These are phyloP conservation scores for Platysternon megacephalum DNA, from an alignment of 2,113 vertebrate species.

Conservation along the genomic window DNA sequence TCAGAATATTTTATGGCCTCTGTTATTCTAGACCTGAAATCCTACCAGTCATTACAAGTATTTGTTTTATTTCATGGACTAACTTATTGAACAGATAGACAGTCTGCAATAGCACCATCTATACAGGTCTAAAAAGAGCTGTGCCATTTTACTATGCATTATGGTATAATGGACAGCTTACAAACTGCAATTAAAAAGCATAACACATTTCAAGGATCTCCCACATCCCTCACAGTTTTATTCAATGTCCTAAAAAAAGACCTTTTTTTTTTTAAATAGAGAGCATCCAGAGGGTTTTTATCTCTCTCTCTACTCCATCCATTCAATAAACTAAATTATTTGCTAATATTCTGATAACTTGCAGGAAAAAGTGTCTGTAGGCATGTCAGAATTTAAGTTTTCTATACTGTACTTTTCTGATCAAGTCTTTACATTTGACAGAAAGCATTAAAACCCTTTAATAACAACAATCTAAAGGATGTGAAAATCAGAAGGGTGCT, in stretches of 20 bases:
- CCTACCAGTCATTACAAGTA: accelerated
- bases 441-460: background rate
- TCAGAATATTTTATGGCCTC: background rate
- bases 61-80: background rate
- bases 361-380: background rate
- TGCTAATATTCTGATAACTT: background rate
- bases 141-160: background rate
- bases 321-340: background rate
- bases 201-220: background rate
- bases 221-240: background rate
- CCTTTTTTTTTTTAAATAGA: background rate
- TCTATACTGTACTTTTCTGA: background rate
- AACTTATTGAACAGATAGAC: background rate
- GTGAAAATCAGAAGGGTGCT: background rate
- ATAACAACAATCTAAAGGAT: background rate
- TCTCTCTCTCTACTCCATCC: background rate
- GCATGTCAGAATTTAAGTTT: background rate
- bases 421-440: background rate
- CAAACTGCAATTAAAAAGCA: background rate
- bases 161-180: background rate
- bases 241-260: background rate
- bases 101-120: background rate
- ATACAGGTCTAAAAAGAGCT: background rate
- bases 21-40: background rate
- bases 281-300: background rate